Evolutionary conservation across 2,113 vertebrate genomes (phyloP).

Genomic region (Phyllostomus discolor): DNA sequence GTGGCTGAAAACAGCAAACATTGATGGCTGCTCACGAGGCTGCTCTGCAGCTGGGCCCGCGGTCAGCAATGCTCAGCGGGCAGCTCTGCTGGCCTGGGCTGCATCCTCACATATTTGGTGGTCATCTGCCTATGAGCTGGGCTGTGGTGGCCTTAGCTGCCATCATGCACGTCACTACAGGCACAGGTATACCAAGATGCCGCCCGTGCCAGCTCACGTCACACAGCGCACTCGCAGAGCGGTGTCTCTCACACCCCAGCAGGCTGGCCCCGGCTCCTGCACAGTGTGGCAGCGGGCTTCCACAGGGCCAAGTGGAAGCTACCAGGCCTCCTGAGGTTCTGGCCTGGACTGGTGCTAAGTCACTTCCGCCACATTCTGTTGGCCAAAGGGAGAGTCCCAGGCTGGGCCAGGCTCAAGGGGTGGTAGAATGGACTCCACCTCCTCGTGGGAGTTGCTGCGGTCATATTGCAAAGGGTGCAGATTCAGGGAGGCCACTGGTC

Average conservation of each 20-base stretch:
- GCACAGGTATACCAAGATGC: too few species aligned
- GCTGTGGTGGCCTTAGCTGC: background rate
- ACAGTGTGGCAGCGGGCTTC: fast-evolving
- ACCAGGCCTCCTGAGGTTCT: background rate
- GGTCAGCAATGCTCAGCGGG: background rate
- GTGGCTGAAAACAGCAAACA: background rate
- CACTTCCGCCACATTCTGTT: background rate
- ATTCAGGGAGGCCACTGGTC: background rate
- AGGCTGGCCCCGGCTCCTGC: background rate
- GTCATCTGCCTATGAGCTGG: background rate
- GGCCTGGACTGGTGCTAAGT: background rate
- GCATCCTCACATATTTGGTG: background rate
- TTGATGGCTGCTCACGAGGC: fast-evolving
- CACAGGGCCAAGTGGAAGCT: too few species aligned
- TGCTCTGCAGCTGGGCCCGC: background rate
- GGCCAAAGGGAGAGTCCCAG: background rate
- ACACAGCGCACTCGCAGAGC: fast-evolving
- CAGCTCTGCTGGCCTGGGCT: background rate
- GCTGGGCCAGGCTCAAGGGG: background rate
- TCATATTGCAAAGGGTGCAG: fast-evolving
- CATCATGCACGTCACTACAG: background rate
- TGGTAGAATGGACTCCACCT: background rate
- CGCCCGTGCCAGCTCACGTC: too few species aligned
- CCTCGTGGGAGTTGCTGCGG: background rate
- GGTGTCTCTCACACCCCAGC: background rate